Evolutionary conservation across 2,888 invertebrate species (phyloP), one percentile per base, ranked within the genome.

Genomic region (Branchipolynoe longqiensis): DNA sequence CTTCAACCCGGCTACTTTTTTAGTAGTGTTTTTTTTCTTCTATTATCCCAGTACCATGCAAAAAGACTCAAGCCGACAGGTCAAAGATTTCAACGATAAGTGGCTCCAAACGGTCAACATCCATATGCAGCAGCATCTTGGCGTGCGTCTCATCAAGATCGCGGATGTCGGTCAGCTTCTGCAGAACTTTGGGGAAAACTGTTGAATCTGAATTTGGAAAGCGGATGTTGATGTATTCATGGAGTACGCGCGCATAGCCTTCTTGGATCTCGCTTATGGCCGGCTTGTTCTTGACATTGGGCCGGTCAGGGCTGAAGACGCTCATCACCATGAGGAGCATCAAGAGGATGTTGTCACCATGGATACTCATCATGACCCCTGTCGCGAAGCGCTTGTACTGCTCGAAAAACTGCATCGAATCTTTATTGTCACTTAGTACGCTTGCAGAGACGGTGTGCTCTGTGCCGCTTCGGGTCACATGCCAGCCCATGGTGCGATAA

Each of bases 81-180:
- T 98, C 98, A 92, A 98, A 98, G 92, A 98, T 98, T 95, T 98
- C 98, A 93, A 98, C 96, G 0, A 98, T 94, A 74, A 98, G 94
- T 0, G 98, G 98, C 91, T 98, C 98, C 56, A 98, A 97, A 92
- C 96, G 96, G 87, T 96, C 95, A 40, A 98, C 97, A 94, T 98
- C 97, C 33, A 98, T 97, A 94, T 98, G 97, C 58, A 98, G 95
- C 94, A 98, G 97, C 58, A 98, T 97, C 81, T 96, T 96, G 2
- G 98, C 97, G 28, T 98, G 96, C 90, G 97, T 97, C 91, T 98
- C 97, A 88, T 98, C 97, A 87, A 98, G 95, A 92, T 96, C 96
- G 89, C 97, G 96, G 22, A 98, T 95, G 92, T 98, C 98, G 28
- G 97, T 95, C 90, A 98, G 96, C 94, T 97, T 98, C 94, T 97